A percentile compares a stretch with the other conserved stretches of the same genome.
Evolutionary conservation across 2,888 invertebrate species (phyloP).

Genomic region (Tiliacea aurago): DNA sequence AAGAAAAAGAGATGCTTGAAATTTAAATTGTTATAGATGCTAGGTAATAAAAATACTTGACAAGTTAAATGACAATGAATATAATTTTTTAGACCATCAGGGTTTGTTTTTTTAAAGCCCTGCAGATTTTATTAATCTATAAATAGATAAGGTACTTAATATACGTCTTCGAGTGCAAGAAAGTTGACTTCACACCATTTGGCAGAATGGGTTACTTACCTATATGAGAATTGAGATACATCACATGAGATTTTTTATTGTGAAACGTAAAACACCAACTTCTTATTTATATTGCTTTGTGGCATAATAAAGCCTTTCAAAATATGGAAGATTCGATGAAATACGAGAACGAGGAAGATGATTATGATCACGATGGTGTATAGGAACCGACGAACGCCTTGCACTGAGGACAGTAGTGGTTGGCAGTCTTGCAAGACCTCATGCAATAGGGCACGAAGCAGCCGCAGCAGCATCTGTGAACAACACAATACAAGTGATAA

Average conservation of each 20-base stretch:
- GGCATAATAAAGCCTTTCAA: constrained; percentile 5
- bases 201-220: constrained; percentile 28
- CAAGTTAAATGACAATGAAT: constrained; percentile 25
- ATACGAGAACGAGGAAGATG: not conserved
- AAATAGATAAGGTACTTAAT: constrained; percentile 11
- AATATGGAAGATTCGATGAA: constrained; percentile 6
- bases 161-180: constrained; percentile 16
- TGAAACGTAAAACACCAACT: constrained; percentile 6
- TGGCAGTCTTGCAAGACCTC: constrained; percentile 89
- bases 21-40: constrained; percentile 11
- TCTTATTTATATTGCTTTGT: constrained; percentile 8
- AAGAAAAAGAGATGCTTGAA: not conserved
- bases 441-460: constrained; percentile 88
- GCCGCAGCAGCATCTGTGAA: constrained; percentile 86
- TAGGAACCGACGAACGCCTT: constrained; percentile 85
- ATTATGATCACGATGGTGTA: constrained; percentile 79
- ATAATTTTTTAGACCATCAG: constrained; percentile 6
- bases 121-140: not conserved
- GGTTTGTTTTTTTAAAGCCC: constrained; percentile 21
- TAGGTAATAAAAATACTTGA: not conserved
- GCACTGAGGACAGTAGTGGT: constrained; percentile 89
- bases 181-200: constrained; percentile 24
- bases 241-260: constrained; percentile 33
- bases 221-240: constrained; percentile 37
- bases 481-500: constrained; percentile 6